Percentiles rank a stretch among this genome's conserved stretches.
phyloP scores from a whole-genome alignment of 2,797 vertebrate species.

The Poecile montanus region DNA sequence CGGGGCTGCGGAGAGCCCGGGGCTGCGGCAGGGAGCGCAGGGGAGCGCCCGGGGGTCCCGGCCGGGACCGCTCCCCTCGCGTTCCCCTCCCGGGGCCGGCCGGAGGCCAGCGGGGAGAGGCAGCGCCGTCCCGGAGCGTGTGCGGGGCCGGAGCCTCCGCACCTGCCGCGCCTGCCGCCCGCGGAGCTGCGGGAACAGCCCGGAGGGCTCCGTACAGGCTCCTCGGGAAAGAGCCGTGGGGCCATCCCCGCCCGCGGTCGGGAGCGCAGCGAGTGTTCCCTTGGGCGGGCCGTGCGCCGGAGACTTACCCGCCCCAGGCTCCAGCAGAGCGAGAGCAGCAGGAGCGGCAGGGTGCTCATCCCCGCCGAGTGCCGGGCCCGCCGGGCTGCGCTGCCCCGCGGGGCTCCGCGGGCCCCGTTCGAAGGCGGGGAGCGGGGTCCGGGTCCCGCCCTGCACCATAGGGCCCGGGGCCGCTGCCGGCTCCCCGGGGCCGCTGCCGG shows the following conservation, averaged over 20 bases:
- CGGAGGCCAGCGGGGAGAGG: not conserved
- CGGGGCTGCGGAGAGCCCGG: not conserved
- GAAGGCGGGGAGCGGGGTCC: not conserved
- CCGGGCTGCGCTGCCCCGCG: not conserved
- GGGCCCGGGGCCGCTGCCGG: not conserved
- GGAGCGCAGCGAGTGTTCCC: not conserved
- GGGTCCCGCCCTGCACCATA: conserved; percentile 9
- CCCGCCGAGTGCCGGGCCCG: not conserved
- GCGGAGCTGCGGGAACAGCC: not conserved
- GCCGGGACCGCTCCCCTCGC: not conserved
- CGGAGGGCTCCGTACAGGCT: not conserved
- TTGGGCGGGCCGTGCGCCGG: not conserved
- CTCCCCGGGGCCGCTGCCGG: not conserved
- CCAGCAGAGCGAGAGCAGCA: conserved; percentile 66
- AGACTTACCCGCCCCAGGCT: conserved; percentile 69
- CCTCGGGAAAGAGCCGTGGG: not conserved
- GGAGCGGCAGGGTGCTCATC: conserved; percentile 48
- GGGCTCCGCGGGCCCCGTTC: not conserved
- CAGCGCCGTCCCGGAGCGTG: not conserved
- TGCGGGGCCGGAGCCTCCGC: not conserved
- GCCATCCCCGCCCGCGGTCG: not conserved
- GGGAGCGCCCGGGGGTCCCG: not conserved
- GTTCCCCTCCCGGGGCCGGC: not conserved
- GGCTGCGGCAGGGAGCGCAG: not conserved
- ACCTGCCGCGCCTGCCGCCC: not conserved